These are phyloP conservation scores for Agapostemon virescens DNA, from an alignment of 2,888 invertebrate species.

Conservation along the genomic window DNA sequence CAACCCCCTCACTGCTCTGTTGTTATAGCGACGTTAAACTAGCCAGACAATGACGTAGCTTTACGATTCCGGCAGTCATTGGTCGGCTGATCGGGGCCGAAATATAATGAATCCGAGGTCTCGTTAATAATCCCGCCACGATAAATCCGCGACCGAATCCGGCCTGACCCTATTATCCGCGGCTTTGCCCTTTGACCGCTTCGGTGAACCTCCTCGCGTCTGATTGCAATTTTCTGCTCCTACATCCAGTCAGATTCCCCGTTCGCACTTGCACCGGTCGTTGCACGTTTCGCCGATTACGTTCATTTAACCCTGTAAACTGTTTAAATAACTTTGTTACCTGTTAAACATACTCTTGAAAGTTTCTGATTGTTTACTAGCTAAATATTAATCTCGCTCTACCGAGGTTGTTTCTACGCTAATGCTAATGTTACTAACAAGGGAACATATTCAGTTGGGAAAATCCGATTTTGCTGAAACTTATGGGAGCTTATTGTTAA, in stretches of 20 bases:
- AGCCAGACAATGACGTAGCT: slow-evolving; percentile 70
- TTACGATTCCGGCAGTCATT: slow-evolving; percentile 60
- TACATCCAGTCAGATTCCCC: not conserved
- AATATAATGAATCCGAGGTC: slow-evolving; percentile 71
- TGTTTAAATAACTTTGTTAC: too few relatives aligned
- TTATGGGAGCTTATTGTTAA: too few relatives aligned
- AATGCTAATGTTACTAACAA: too few relatives aligned
- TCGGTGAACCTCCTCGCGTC: not conserved
- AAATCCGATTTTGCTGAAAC: too few relatives aligned
- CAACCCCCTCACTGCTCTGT: slow-evolving; percentile 39
- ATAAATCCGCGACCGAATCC: slow-evolving; percentile 65
- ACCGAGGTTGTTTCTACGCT: too few relatives aligned
- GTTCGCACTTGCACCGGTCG: not conserved
- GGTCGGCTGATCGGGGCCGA: slow-evolving; percentile 43
- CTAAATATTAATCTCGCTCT: too few relatives aligned
- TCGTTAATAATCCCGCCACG: slow-evolving; percentile 69
- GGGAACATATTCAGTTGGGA: too few relatives aligned
- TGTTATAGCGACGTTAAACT: slow-evolving; percentile 71
- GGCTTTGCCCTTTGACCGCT: not conserved
- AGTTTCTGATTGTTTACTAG: too few relatives aligned
- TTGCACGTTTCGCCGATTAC: not conserved
- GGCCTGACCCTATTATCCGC: slow-evolving; percentile 32
- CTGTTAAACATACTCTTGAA: too few relatives aligned
- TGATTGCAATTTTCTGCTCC: not conserved
- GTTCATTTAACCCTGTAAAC: too few relatives aligned